A percentile compares a stretch with the other conserved stretches of the same genome.
Evolutionary conservation across 2,113 vertebrate genomes (phyloP).

Genomic region (Clarias batrachus): DNA sequence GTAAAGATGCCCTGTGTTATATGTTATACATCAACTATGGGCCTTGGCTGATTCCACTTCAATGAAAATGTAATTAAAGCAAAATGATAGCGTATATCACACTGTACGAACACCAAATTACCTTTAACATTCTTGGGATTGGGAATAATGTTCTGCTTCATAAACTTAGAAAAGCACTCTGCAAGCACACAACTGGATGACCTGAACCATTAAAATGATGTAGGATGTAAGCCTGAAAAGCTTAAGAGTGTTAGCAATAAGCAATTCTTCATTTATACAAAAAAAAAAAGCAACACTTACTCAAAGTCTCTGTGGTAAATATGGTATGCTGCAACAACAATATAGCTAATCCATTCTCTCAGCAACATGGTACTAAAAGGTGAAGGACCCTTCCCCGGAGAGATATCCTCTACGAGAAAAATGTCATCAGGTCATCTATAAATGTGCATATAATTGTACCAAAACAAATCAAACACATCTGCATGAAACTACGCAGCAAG

Average conservation of each 20-base stretch:
- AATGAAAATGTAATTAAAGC: background rate
- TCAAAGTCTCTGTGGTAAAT: constrained; percentile 71
- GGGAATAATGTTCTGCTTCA: constrained; percentile 79
- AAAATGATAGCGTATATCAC: background rate
- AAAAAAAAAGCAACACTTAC: constrained; percentile 69
- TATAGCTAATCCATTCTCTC: constrained; percentile 75
- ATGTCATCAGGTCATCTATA: background rate
- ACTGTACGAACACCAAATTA: constrained; percentile 49
- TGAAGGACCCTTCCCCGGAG: constrained; percentile 68
- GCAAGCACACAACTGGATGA: constrained; percentile 65
- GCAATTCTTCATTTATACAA: background rate
- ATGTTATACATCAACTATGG: background rate
- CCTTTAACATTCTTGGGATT: constrained; percentile 78
- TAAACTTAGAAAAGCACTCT: constrained; percentile 79
- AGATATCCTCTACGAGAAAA: constrained; percentile 52
- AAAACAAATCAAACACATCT: background rate
- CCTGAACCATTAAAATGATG: constrained; percentile 65
- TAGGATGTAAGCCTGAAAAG: background rate
- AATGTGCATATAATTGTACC: background rate
- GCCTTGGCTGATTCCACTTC: background rate
- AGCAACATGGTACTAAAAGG: constrained; percentile 76
- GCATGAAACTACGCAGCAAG: background rate
- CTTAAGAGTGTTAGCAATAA: background rate
- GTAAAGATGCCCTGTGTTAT: constrained; percentile 78
- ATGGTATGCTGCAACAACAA: constrained; percentile 79